Evolutionary conservation across 1,140 invertebrate species (phyloP).

Genomic region (Ooceraea biroi): DNA sequence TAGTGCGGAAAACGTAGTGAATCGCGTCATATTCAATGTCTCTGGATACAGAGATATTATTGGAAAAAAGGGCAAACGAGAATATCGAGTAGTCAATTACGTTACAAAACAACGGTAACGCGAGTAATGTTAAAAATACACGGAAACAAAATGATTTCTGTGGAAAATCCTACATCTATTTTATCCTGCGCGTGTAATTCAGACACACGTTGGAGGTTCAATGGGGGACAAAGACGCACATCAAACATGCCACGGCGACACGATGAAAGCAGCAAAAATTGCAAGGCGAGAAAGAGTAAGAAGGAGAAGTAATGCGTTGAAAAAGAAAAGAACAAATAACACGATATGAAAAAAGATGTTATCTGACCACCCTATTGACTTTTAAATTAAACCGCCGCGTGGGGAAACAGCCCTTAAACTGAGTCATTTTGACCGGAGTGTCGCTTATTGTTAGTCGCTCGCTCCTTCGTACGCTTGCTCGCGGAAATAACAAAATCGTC

Average conservation of each 20-base stretch:
- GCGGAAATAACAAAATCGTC: constrained; percentile 39
- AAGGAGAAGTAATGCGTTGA: background rate
- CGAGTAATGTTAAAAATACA: background rate
- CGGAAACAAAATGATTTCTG: background rate
- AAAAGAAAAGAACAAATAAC: background rate
- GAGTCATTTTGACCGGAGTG: background rate
- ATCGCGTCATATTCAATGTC: background rate
- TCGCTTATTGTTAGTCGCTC: too few relatives aligned
- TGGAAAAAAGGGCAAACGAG: background rate
- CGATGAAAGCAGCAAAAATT: background rate
- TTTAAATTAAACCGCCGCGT: constrained; percentile 26
- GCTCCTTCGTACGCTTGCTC: too few relatives aligned
- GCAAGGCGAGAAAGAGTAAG: background rate
- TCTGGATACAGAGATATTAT: background rate
- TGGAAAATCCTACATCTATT: background rate
- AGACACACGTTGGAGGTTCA: too few relatives aligned
- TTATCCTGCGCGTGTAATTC: background rate
- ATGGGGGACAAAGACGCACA: background rate
- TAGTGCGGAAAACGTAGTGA: background rate
- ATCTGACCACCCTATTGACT: constrained; percentile 22
- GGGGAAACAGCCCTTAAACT: background rate
- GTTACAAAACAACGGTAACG: background rate
- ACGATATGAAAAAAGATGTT: background rate
- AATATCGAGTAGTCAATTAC: constrained; percentile 20
- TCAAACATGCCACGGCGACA: background rate